A percentile compares a stretch with the other conserved stretches of the same genome.
Evolutionary conservation across 2,113 vertebrate species (phyloP).

Genomic region (Calidris pugnax): DNA sequence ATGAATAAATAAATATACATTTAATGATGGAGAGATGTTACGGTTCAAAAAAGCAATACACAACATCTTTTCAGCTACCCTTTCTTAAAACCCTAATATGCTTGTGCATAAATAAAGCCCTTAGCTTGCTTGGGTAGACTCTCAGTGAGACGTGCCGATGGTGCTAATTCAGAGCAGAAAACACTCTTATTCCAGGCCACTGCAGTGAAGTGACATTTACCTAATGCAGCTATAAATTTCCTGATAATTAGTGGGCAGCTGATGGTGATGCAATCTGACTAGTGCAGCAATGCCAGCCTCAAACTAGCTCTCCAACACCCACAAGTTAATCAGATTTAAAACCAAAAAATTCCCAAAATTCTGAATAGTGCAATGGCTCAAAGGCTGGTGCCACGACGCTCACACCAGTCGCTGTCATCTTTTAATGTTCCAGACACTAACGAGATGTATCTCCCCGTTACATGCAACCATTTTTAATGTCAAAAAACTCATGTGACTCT

Average conservation of each 20-base stretch:
- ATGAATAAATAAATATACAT: slow-evolving; percentile 27
- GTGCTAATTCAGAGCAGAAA: slow-evolving; percentile 75
- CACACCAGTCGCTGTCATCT: not conserved
- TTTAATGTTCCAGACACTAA: not conserved
- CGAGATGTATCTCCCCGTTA: not conserved
- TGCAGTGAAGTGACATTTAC: slow-evolving; percentile 92
- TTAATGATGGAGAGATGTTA: not conserved
- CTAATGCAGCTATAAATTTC: slow-evolving; percentile 89
- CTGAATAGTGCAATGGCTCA: not conserved
- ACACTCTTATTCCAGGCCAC: slow-evolving; percentile 77
- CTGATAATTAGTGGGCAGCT: slow-evolving; percentile 87
- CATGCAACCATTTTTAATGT: not conserved
- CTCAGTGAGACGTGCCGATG: slow-evolving; percentile 67
- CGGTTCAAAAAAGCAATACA: slow-evolving; percentile 37
- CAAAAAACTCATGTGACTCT: not conserved
- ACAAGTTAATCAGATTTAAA: slow-evolving; percentile 41
- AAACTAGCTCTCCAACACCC: slow-evolving; percentile 75
- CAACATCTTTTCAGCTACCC: slow-evolving; percentile 45
- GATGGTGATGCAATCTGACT: slow-evolving; percentile 89
- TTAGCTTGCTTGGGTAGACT: slow-evolving; percentile 60
- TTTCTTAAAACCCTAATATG: slow-evolving; percentile 46
- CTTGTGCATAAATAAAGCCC: slow-evolving; percentile 61
- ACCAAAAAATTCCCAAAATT: slow-evolving; percentile 23
- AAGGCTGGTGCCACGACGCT: not conserved
- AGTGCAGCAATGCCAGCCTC: slow-evolving; percentile 77